Percentiles rank a stretch among this genome's conserved stretches.
phyloP scores from a whole-genome alignment of 2,113 vertebrate species.

The Siphamia tubifer region DNA sequence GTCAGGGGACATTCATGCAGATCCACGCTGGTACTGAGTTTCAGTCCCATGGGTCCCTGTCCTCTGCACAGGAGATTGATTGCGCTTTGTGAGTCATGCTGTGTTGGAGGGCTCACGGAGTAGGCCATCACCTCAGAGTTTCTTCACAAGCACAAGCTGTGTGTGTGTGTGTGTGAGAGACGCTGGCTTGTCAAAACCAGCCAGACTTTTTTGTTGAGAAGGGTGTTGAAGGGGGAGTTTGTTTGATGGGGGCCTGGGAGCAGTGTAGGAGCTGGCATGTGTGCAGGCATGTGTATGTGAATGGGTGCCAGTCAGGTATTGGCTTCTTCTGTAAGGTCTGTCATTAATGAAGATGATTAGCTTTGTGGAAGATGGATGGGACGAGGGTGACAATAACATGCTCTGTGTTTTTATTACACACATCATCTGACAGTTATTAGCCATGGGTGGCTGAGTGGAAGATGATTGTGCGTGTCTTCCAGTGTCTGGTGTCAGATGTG shows the following conservation, averaged over 20 bases:
- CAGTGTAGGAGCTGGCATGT: background rate
- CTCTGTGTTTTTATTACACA: conserved; percentile 65
- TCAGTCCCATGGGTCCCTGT: conserved; percentile 40
- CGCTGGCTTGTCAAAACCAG: conserved; percentile 30
- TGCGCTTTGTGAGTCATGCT: conserved; percentile 60
- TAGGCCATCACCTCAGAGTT: conserved; percentile 47
- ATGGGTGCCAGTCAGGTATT: conserved; percentile 10
- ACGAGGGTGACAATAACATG: conserved; percentile 50
- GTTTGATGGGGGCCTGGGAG: background rate
- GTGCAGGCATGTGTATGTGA: background rate
- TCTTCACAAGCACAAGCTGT: conserved; percentile 47
- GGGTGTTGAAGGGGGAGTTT: background rate
- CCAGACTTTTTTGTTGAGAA: conserved; percentile 3
- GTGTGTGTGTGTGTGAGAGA: no score
- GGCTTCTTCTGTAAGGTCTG: conserved; percentile 37
- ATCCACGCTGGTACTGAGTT: conserved; percentile 22
- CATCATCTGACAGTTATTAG: conserved; percentile 72
- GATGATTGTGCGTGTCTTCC: conserved; percentile 36
- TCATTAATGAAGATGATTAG: conserved; percentile 69
- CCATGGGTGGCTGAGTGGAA: conserved; percentile 66
- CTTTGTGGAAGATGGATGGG: conserved; percentile 55
- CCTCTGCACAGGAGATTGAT: conserved; percentile 58
- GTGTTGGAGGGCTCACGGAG: conserved; percentile 47
- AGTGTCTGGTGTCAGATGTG: conserved; percentile 65
- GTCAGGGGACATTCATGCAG: conserved; percentile 46